Evolutionary conservation across 2,888 invertebrate species (phyloP).

Genomic region (Tricholauxania praeusta): DNA sequence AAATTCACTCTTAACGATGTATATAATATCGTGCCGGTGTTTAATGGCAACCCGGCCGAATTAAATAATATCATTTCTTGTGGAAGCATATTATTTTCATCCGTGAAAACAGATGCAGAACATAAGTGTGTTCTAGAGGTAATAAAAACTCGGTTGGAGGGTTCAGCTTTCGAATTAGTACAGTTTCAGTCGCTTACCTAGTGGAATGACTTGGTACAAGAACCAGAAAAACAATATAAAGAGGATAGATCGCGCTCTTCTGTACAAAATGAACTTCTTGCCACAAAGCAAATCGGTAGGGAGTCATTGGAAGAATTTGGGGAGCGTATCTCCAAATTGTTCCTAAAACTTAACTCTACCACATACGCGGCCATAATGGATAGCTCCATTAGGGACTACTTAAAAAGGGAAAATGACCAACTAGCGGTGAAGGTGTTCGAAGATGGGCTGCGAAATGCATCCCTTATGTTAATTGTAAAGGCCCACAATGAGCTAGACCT

Average conservation of each 20-base stretch:
- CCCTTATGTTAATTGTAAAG: no score
- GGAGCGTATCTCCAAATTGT: background rate
- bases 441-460: no score
- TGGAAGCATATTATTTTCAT: background rate
- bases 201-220: background rate
- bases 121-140: background rate
- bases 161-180: background rate
- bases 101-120: background rate
- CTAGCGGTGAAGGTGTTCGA: no score
- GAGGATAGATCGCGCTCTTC: background rate
- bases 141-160: background rate
- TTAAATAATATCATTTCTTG: background rate
- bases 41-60: background rate
- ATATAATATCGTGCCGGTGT: background rate
- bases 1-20: background rate
- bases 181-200: background rate
- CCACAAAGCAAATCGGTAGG: background rate
- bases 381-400: background rate
- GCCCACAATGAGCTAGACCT: no score
- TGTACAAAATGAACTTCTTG: background rate
- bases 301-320: background rate
- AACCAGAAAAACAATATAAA: background rate
- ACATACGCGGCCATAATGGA: background rate
- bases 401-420: background rate
- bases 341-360: background rate